These are phyloP conservation scores for Marmota monax DNA, from an alignment of 2,113 vertebrate genomes.

Conservation along the genomic window DNA sequence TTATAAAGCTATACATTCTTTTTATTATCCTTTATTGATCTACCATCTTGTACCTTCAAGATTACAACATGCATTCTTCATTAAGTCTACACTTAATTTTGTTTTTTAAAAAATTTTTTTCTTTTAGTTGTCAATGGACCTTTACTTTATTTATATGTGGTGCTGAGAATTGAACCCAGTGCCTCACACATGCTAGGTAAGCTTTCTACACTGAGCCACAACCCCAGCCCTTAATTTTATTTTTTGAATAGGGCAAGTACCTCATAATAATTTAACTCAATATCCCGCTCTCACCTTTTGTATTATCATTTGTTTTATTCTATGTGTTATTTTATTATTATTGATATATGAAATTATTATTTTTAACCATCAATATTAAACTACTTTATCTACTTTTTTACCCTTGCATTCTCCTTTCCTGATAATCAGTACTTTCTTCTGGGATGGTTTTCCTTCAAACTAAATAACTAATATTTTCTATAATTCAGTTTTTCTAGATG, in stretches of 20 bases:
- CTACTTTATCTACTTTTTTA: neutral
- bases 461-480: neutral
- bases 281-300: neutral
- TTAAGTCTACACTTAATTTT: neutral
- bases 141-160: too few species aligned
- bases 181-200: too few species aligned
- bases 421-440: neutral
- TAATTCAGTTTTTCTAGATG: neutral
- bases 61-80: neutral
- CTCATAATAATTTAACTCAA: neutral
- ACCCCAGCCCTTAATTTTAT: neutral
- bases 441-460: neutral
- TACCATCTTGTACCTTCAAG: too few species aligned
- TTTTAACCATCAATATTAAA: neutral
- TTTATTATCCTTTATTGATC: neutral
- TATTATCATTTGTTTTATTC: neutral
- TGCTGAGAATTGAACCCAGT: too few species aligned
- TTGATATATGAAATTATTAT: neutral
- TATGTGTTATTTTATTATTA: neutral
- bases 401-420: neutral
- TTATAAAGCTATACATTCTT: neutral
- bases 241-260: neutral
- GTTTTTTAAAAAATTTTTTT: too few species aligned
- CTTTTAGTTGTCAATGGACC: too few species aligned
- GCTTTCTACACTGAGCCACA: too few species aligned